Base-by-base conservation (phyloP, 1,140 invertebrate genomes). In the Drosophila persimilis region DNA sequence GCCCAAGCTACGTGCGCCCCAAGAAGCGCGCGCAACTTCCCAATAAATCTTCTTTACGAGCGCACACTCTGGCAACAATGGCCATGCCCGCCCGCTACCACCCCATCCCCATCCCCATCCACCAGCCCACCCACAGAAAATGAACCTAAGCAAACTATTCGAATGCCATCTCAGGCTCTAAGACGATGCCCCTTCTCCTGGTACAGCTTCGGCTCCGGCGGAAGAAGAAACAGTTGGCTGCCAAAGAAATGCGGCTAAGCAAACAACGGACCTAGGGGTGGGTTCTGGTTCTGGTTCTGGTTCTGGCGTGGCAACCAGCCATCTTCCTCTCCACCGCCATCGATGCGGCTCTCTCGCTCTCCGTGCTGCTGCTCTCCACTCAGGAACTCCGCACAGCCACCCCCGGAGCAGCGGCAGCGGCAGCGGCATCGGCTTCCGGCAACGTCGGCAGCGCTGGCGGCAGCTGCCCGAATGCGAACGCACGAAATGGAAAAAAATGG, bases 11-110 rank as follows among this genome's bases (percentile, higher is more conserved):
- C 78, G 73, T 71, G 71, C 76, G 71, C 58, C 71, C 65, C 76
- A 89, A 89, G 81, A 86, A 90, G 88, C 69, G 89, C 77, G 83
- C 89, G 89, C 89, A 89, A 90, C 89, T 86, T 90, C 79, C 69
- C 89, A 90, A 90, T 90, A 90, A 90, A 90, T 90, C 89, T 90
- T 83, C 72, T 90, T 90, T 90, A 90, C 89, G 89, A 90, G 84
- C 85, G 84, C 85, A 90, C 89, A 90, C 89, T 88, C 81, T 90
- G 89, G 89, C 89, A 86, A 86, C 89, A 90, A 90, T 90, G 89
- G 89, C 89, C 75, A 73, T 73, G 17, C 31, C 39, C 54, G 24
- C 52, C 39, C 54, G 24, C 52, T 13, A 20, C 64, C 63, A 39
- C 52, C 31, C 64, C 63, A 39, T 46, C 31, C 41, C 20, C 22